Conservation (phyloP, 2,113 vertebrate species). For the Macquaria australasica region DNA sequence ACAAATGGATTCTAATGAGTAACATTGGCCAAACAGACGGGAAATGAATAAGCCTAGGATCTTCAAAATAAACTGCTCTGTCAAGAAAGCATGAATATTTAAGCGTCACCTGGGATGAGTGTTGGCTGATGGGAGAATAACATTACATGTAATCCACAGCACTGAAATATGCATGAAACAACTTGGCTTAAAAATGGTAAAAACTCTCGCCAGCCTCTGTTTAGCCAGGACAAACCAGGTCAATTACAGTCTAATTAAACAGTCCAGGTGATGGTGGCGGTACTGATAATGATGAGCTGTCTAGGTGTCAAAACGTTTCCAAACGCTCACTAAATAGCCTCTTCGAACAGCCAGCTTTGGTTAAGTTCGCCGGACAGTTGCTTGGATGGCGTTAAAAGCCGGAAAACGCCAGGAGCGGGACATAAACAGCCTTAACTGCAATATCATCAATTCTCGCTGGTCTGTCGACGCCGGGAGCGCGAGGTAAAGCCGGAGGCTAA, state of each 20-base stretch:
- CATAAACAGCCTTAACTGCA: conserved; percentile 9
- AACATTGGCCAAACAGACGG: background rate
- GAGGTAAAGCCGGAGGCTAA: conserved; percentile 12
- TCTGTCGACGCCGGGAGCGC: conserved; percentile 23
- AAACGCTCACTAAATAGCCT: background rate
- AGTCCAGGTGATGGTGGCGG: background rate
- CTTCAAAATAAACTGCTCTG: conserved; percentile 15
- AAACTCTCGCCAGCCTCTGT: background rate
- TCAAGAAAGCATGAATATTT: conserved; percentile 67
- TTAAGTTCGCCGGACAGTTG: background rate
- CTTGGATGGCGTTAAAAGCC: background rate
- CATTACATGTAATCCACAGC: conserved; percentile 55
- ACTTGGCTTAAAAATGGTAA: conserved; percentile 20
- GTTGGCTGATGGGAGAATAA: conserved; percentile 50
- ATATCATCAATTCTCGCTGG: background rate
- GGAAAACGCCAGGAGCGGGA: background rate
- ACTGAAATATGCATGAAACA: conserved; percentile 75
- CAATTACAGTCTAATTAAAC: background rate
- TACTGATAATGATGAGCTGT: background rate
- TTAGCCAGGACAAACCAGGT: background rate
- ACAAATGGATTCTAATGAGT: background rate
- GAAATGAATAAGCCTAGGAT: background rate
- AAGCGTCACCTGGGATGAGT: conserved; percentile 49
- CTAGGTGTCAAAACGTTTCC: conserved; percentile 4
- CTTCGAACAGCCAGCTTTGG: background rate